A percentile compares a stretch with the other conserved stretches of the same genome.
Evolutionary conservation across 2,797 vertebrate species (phyloP).

Genomic region (Amniataba percoides): DNA sequence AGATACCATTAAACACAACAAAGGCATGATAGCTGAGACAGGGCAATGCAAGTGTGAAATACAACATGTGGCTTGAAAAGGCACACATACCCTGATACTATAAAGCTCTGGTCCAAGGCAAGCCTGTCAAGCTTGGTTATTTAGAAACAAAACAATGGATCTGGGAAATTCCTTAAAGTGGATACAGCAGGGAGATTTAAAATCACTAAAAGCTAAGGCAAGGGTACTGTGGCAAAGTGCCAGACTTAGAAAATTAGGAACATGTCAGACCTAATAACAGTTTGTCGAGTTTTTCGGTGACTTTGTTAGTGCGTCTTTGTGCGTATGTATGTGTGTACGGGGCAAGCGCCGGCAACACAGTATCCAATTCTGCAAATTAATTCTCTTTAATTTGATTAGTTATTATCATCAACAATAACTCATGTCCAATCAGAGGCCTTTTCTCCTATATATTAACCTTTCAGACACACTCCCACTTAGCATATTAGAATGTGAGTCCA

Average conservation of each 20-base stretch:
- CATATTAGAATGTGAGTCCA: conserved; percentile 84
- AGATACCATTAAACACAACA: conserved; percentile 95
- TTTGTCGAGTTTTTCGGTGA: conserved; percentile 47
- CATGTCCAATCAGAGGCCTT: conserved; percentile 83
- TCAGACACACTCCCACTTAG: conserved; percentile 82
- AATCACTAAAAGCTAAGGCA: conserved; percentile 54
- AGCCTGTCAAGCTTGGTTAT: conserved; percentile 81
- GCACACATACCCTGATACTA: conserved; percentile 85
- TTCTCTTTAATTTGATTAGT: conserved; percentile 92
- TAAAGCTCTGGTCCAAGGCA: conserved; percentile 85
- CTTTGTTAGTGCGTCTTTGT: conserved; percentile 10
- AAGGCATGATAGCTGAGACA: conserved; percentile 88
- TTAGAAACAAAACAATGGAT: conserved; percentile 84
- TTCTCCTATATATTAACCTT: conserved; percentile 90
- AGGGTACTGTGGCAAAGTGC: conserved; percentile 37
- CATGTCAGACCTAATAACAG: conserved; percentile 52
- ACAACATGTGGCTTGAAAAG: conserved; percentile 87
- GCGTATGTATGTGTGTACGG: conserved; percentile 15
- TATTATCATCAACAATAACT: conserved; percentile 91
- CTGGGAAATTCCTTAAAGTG: conserved; percentile 72
- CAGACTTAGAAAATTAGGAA: conserved; percentile 57
- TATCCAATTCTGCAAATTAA: conserved; percentile 96
- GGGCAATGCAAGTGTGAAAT: conserved; percentile 92
- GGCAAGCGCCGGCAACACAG: conserved; percentile 71
- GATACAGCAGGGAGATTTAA: conserved; percentile 68